Base-by-base conservation (phyloP, 2,113 vertebrate genomes). In the Hemiprocne comata region DNA sequence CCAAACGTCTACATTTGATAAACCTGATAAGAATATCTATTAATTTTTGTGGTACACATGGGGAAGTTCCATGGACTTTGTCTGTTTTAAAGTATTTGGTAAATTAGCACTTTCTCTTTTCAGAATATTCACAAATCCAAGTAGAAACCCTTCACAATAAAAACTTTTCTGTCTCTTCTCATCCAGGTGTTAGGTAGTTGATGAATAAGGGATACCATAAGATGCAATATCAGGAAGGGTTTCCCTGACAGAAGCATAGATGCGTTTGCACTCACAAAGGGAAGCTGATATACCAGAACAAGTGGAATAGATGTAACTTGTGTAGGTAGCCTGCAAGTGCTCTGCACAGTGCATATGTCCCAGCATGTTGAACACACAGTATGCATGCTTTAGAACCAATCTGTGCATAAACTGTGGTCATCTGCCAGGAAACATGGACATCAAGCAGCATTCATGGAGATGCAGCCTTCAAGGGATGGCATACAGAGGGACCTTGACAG, bases 331-430 rank as follows among this genome's bases (percentile, higher is more conserved):
- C 42, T 79, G 16, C 10, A 87, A 62, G 12, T 44, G 18, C 21
- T 60, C 25, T 16, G 17, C 54, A 31, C 9, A 51, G 4, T 17
- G 3, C 4, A 3, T 0, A 0, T 57, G 13, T 67, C 28, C 38
- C 25, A 51, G 10, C 25, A 24, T 58, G 10, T 16, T 71, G 25
- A 44, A 40, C 23, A n/a, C 29, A 18, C 7, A 42, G 17, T 7
- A 46, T 11, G 4, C 10, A 7, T 13, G 6, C 9, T 77, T 69
- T 51, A 48, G 38, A 58, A 64, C 9, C 64, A 55, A 72, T 24
- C 16, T 69, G 7, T 13, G 13, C 5, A 6, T 83, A 67, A 82
- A 0, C 1, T 38, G 14, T 73, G 18, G 13, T 33, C 28, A 15
- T 67, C 87, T 54, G 14, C 24, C 13, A 9, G 9, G 8, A 1